Evolutionary conservation across 2,797 vertebrate species (phyloP).

Genomic region (Amazona finschi): DNA sequence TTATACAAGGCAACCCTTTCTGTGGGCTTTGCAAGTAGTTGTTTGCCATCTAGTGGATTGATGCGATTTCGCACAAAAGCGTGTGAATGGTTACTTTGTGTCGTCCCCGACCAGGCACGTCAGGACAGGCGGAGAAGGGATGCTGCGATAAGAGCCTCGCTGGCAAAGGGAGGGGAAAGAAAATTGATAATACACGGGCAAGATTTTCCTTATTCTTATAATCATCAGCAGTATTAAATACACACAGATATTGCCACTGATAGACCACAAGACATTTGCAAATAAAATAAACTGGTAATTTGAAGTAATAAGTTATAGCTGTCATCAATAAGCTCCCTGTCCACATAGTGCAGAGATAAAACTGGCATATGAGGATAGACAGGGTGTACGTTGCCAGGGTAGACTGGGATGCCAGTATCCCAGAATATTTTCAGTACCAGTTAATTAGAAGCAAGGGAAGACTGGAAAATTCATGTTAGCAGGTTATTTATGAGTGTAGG

Average conservation of each 20-base stretch:
- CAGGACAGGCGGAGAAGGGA: neutral
- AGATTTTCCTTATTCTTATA: neutral
- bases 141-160: neutral
- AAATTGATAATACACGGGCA: fast-evolving
- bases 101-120: fast-evolving
- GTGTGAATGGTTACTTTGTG: fast-evolving
- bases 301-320: neutral
- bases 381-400: no score
- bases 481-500: neutral
- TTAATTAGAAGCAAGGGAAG: neutral
- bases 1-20: fast-evolving
- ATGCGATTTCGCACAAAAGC: neutral
- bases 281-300: neutral
- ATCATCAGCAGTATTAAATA: neutral
- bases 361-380: fast-evolving
- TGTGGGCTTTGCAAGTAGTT: neutral
- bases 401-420: neutral
- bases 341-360: neutral
- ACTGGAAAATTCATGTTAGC: neutral
- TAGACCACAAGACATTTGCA: neutral
- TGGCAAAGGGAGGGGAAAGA: neutral
- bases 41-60: conserved; percentile 46
- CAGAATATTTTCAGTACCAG: neutral
- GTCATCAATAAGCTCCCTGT: neutral
- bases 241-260: neutral